Evolutionary conservation across 2,113 vertebrate genomes (phyloP), one percentile per base, ranked within the genome.

Genomic region (Fregetta grallaria): DNA sequence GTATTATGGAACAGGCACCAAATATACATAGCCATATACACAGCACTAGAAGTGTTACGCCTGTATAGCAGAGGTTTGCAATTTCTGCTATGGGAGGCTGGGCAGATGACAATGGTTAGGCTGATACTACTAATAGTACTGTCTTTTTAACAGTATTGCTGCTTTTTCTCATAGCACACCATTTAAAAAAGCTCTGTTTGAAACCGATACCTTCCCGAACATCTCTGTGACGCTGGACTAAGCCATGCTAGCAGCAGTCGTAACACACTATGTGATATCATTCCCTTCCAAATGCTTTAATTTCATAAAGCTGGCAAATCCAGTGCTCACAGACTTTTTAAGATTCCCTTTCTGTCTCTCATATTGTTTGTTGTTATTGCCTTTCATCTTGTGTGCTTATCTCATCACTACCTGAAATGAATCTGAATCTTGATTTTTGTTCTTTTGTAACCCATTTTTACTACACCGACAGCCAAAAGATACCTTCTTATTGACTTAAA

Each of bases 241-340:
- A 74, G 44, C 9, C 8, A 34, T 53, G 23, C 4, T 63, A 68
- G 32, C 16, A 72, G 47, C 56, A 62, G 18, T 44, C 47, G 44
- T 50, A 90, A 67, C 6, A 74, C 0, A 0, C 4, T 36, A 32
- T 20, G 10, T 2, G 1, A 55, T 65, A 72, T 25, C 0, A 53
- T 62, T 80, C 34, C 6, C 15, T 79, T 90, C 19, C 26, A 82
- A 88, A 47, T 44, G 7, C 4, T 92, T 65, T 79, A 29, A 72
- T 76, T 92, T 90, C 36, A 38, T 52, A 55, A 77, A 75, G 1
- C 22, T 90, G n/a, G 22, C 25, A 91, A 67, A 50, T 2, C 6
- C 25, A 17, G 22, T 6, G 6, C 8, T 32, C 17, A 40, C 12
- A 62, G 32, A 4, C 13, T 62, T 74, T 92, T 74, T 25, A 71